Conservation (phyloP, 2,113 vertebrate genomes). For the Sitta europaea region DNA sequence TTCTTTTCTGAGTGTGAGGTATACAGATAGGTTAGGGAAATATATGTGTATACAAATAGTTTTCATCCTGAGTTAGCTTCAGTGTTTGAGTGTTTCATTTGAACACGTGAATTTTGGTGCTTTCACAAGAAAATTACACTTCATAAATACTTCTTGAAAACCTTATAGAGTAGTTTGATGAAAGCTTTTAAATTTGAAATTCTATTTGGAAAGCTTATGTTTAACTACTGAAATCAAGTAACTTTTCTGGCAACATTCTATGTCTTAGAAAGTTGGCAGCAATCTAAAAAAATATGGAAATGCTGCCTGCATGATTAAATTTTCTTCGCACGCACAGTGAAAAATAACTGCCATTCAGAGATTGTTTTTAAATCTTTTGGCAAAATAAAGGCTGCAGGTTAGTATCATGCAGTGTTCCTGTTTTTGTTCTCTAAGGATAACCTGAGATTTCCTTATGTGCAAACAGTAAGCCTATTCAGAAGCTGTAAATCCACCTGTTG, state of each 20-base stretch:
- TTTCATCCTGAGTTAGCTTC: background rate
- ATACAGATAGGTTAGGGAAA: background rate
- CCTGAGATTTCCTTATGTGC: constrained; percentile 60
- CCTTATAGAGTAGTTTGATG: background rate
- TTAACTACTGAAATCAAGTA: background rate
- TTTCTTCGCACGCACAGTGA: constrained; percentile 7
- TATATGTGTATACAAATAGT: background rate
- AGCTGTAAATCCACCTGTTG: constrained; percentile 73
- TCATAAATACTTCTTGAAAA: background rate
- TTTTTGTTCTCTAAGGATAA: constrained; percentile 64
- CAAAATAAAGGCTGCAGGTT: constrained; percentile 29
- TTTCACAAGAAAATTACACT: background rate
- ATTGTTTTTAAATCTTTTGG: constrained; percentile 32
- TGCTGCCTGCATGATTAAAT: constrained; percentile 2
- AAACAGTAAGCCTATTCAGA: constrained; percentile 78
- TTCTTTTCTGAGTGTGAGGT: background rate
- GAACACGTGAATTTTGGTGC: background rate
- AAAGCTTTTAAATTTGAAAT: background rate
- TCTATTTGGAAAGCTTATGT: background rate
- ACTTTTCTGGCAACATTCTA: background rate
- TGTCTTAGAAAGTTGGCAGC: background rate
- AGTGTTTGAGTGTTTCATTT: background rate
- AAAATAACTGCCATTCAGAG: constrained; percentile 44
- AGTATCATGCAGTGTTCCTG: constrained; percentile 49
- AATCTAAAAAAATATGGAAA: constrained; percentile 18